Conservation (phyloP, 2,888 invertebrate genomes). For the Germaria angustata region DNA sequence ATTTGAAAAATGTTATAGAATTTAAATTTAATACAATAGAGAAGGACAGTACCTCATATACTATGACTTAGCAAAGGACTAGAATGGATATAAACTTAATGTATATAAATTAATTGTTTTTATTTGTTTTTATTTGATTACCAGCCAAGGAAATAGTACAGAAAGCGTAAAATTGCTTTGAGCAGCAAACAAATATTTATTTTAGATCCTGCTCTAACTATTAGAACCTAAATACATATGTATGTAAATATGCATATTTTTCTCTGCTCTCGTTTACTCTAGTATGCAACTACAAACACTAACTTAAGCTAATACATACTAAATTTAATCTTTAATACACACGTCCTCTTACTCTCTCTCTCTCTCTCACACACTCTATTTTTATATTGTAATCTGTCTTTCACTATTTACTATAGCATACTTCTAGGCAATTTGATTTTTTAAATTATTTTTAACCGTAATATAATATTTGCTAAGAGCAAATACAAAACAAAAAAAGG, state of each 20-base stretch:
- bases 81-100: neutral
- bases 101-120: slow-evolving; percentile 7
- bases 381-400: neutral
- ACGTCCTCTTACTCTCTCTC: neutral
- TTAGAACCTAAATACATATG: too few relatives aligned
- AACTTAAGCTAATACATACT: neutral
- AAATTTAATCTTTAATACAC: slow-evolving; percentile 6
- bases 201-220: neutral
- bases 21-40: neutral
- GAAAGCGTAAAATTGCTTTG: neutral
- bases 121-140: neutral
- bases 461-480: slow-evolving; percentile 20
- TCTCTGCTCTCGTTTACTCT: neutral
- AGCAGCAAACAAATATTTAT: neutral
- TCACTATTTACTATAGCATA: slow-evolving; percentile 5
- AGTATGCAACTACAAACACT: neutral
- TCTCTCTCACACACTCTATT: neutral
- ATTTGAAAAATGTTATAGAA: neutral
- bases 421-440: slow-evolving; percentile 27
- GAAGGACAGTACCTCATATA: neutral
- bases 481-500: slow-evolving; percentile 15
- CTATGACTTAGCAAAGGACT: neutral
- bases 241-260: neutral
- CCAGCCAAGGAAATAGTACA: neutral
- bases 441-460: neutral